These are phyloP conservation scores for Epinephelus coioides DNA, from an alignment of 2,797 vertebrate genomes.

Conservation along the genomic window DNA sequence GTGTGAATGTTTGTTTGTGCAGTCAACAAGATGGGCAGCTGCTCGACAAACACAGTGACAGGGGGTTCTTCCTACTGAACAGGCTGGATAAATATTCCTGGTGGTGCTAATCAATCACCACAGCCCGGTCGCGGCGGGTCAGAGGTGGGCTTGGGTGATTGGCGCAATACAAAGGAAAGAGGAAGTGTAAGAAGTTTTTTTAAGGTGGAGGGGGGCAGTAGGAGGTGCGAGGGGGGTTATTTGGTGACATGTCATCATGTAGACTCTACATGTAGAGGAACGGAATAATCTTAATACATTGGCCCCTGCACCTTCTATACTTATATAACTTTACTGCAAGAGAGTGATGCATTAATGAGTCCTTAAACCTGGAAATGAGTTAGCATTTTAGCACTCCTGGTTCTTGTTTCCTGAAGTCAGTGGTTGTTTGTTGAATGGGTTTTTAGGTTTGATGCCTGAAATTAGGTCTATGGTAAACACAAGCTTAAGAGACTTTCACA, in stretches of 20 bases:
- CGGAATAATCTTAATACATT: not conserved
- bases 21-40: constrained; percentile 59
- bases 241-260: constrained; percentile 39
- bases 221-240: constrained; percentile 16
- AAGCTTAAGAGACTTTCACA: no score
- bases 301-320: not conserved
- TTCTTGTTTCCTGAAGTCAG: no score
- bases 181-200: constrained; percentile 63
- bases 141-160: constrained; percentile 68
- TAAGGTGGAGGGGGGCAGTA: constrained; percentile 9
- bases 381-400: no score
- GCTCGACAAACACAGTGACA: constrained; percentile 67
- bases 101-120: constrained; percentile 77
- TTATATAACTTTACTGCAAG: not conserved
- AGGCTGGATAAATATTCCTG: constrained; percentile 71
- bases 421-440: no score
- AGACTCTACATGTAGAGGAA: constrained; percentile 14
- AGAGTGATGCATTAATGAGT: no score
- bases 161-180: constrained; percentile 69
- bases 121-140: constrained; percentile 48
- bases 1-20: constrained; percentile 22
- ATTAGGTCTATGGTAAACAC: no score
- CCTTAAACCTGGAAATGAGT: no score
- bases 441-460: no score
- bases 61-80: constrained; percentile 54